Percentiles rank a stretch among this genome's conserved stretches.
Evolutionary conservation across 2,113 vertebrate genomes (phyloP).

Genomic region (Gadus chalcogrammus): DNA sequence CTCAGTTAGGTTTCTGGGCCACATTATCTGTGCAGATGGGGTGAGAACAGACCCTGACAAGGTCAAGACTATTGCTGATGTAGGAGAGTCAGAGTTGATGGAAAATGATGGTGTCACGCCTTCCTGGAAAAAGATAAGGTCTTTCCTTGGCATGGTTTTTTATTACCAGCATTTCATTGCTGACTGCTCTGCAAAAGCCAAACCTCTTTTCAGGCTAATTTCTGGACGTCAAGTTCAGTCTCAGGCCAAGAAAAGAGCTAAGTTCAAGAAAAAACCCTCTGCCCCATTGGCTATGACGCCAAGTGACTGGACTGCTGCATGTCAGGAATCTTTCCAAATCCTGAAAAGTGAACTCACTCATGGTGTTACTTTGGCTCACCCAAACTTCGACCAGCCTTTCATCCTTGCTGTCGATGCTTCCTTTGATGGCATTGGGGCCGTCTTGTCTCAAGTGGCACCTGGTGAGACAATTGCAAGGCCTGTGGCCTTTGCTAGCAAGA

Average conservation of each 20-base stretch:
- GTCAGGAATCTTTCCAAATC: background rate
- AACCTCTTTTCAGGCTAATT: background rate
- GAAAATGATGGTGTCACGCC: background rate
- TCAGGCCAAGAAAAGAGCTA: background rate
- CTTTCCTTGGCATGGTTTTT: constrained; percentile 8
- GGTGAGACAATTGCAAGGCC: constrained; percentile 8
- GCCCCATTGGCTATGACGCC: background rate
- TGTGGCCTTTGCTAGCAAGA: constrained; percentile 26
- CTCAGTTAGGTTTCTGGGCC: constrained; percentile 34
- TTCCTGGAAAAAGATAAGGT: background rate
- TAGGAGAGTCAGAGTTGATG: constrained; percentile 4
- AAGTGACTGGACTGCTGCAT: constrained; percentile 25
- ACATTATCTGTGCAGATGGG: constrained; percentile 16
- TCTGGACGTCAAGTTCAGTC: too few relatives aligned
- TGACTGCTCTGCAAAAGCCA: constrained; percentile 20
- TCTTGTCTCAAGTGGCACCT: constrained; percentile 26
- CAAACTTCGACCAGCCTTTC: constrained; percentile 24
- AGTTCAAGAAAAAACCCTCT: background rate
- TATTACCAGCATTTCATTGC: constrained; percentile 23
- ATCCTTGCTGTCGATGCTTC: constrained; percentile 29
- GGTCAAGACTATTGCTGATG: background rate
- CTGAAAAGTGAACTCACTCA: constrained; percentile 21
- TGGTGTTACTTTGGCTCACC: constrained; percentile 21
- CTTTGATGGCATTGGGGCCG: constrained; percentile 13
- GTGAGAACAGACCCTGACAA: constrained; percentile 14